Evolutionary conservation across 2,113 vertebrate species (phyloP).

Genomic region (Apteryx owenii): DNA sequence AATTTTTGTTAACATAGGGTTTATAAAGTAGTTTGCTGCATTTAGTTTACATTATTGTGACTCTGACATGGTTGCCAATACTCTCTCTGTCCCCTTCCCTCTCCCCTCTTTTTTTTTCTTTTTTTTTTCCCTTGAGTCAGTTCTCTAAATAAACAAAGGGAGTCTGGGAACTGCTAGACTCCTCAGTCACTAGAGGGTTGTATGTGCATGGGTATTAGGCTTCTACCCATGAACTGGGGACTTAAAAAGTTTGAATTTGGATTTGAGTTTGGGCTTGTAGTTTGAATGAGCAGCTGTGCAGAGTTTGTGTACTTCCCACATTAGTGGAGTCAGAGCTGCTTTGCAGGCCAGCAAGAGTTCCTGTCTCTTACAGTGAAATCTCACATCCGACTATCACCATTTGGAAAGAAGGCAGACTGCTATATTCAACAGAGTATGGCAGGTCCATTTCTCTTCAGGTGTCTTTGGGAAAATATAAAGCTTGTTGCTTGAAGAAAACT

Average conservation of each 20-base stretch:
- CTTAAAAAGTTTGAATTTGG: neutral
- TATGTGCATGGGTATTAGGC: accelerated
- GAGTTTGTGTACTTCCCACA: neutral
- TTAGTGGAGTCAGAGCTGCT: neutral
- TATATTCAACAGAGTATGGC: neutral
- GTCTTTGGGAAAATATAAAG: neutral
- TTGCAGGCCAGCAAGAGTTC: neutral
- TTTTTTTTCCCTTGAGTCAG: neutral
- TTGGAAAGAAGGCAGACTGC: neutral
- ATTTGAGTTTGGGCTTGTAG: neutral
- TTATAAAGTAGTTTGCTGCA: neutral
- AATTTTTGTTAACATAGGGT: constrained; percentile 34
- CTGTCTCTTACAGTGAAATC: neutral
- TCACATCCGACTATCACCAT: neutral
- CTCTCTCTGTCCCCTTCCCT: neutral
- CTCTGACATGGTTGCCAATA: constrained; percentile 13
- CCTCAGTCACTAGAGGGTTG: neutral
- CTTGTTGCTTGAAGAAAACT: neutral
- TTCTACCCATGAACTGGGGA: neutral
- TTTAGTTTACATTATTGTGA: constrained; percentile 2
- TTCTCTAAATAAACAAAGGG: neutral
- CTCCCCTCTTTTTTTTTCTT: neutral
- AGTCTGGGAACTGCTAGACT: neutral
- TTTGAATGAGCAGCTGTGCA: neutral
- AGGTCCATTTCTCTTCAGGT: neutral